Conservation (phyloP, 2,888 invertebrate genomes). For the Laothoe populi region DNA sequence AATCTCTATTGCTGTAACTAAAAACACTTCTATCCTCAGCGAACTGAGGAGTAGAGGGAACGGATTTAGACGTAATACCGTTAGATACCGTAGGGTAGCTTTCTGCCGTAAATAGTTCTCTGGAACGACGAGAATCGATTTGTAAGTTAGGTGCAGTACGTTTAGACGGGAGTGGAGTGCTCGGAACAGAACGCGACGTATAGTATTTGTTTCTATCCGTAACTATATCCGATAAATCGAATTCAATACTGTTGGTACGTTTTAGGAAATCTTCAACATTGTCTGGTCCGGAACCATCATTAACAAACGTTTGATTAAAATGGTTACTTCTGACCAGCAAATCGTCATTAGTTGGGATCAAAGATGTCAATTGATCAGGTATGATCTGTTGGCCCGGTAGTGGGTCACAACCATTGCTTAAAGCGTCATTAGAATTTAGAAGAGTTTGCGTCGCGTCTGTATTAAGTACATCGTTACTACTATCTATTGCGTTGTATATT, state of each 20-base stretch:
- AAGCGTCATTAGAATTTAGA: conserved; percentile 59
- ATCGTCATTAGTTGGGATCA: conserved; percentile 70
- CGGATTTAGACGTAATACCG: conserved; percentile 88
- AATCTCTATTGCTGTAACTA: conserved; percentile 86
- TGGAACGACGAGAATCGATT: conserved; percentile 70
- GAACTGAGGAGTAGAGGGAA: conserved; percentile 88
- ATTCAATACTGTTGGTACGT: conserved; percentile 76
- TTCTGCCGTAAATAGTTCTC: conserved; percentile 65
- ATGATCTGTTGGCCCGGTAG: conserved; percentile 69
- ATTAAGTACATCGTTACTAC: conserved; percentile 76
- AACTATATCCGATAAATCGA: conserved; percentile 70
- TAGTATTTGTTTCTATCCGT: conserved; percentile 74
- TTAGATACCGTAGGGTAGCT: conserved; percentile 64
- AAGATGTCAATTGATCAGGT: conserved; percentile 67
- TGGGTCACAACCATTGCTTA: conserved; percentile 73
- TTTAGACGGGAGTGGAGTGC: conserved; percentile 86
- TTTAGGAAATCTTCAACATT: conserved; percentile 77
- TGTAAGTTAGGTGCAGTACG: conserved; percentile 68
- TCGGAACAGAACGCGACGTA: conserved; percentile 88
- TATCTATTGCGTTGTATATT: conserved; percentile 87
- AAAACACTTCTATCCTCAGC: conserved; percentile 81
- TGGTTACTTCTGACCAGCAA: conserved; percentile 63
- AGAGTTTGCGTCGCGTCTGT: conserved; percentile 58
- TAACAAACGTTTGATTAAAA: conserved; percentile 64
- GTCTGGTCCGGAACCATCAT: conserved; percentile 56